Evolutionary conservation across 2,888 invertebrate species (phyloP), one percentile per base, ranked within the genome.

Genomic region (Lasioglossum calceatum): DNA sequence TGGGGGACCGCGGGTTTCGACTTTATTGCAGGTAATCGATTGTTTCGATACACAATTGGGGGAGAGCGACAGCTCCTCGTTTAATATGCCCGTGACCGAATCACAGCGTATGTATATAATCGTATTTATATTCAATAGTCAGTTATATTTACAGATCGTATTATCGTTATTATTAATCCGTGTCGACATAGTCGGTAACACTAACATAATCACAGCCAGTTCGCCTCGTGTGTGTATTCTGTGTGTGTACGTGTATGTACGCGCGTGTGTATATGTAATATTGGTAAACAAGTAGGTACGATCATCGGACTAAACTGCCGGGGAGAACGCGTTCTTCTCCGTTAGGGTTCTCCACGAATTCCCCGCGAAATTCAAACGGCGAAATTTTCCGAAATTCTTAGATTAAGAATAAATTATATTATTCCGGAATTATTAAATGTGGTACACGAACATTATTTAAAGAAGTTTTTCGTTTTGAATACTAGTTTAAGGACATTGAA

Each of bases 191-290:
- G 82, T 85, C 77, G 85, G 91, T 92, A 93, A 93, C 90, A 92
- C 92, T 93, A 93, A 94, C 94, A 94, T 94, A 94, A 94, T 94
- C 94, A 94, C 93, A 94, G 94, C 94, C 94, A 93, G 93, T 94
- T 94, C 92, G 93, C 91, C 93, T 93, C 89, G 90, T 72, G 85
- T 84, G 50, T 70, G 67, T 70, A 23, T 71, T 42, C 23, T 23
- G 36, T 39, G 23, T 23, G 16, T 19, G 23, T 70, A 4, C 3
- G 70, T 36, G 70, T 36, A 16, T 10, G 23, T 19, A 36, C 36
- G 19, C 23, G 67, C 19, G 19, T 36, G 67, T 36, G 42, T 71
- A 42, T 14, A n/a, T 81, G 85, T 92, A 92, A 93, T 92, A 89
- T 91, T 89, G 90, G 91, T 92, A 90, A 92, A 93, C 85, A 90